These are phyloP conservation scores for Orthonyx spaldingii DNA, from an alignment of 2,113 vertebrate species.

Conservation along the genomic window DNA sequence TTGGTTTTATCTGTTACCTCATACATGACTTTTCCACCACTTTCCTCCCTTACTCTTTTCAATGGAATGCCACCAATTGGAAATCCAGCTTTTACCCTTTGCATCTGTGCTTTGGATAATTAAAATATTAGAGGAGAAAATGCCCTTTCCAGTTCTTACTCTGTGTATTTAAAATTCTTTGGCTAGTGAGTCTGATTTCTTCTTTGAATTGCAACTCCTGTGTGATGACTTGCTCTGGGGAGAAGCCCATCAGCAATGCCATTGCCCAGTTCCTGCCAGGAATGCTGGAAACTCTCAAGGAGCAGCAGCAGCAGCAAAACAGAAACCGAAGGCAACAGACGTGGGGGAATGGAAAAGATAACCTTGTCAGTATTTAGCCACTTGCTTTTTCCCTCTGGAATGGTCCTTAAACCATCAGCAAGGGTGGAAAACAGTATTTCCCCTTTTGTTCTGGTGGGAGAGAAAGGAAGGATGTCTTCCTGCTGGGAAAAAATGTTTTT, in stretches of 20 bases:
- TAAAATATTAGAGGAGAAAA: background rate
- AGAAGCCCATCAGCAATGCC: background rate
- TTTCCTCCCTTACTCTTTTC: background rate
- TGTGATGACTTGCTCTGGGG: constrained; percentile 13
- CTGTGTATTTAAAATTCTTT: background rate
- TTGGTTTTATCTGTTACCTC: background rate
- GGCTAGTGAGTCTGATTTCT: background rate
- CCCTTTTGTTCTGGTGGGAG: background rate
- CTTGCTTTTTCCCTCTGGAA: background rate
- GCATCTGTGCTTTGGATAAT: background rate
- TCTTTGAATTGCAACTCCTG: background rate
- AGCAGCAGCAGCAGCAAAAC: background rate
- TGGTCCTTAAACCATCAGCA: background rate
- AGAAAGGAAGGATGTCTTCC: background rate
- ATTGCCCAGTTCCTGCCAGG: constrained; percentile 5
- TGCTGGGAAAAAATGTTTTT: too few relatives aligned
- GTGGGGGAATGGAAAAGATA: background rate
- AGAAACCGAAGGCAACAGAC: background rate
- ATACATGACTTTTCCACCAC: background rate
- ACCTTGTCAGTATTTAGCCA: background rate
- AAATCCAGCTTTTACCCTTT: background rate
- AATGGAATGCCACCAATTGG: background rate
- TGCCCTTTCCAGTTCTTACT: background rate
- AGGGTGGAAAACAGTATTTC: background rate
- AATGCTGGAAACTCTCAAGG: constrained; percentile 6